phyloP scores from a whole-genome alignment of 2,888 invertebrate species.

The Melanophora roralis region DNA sequence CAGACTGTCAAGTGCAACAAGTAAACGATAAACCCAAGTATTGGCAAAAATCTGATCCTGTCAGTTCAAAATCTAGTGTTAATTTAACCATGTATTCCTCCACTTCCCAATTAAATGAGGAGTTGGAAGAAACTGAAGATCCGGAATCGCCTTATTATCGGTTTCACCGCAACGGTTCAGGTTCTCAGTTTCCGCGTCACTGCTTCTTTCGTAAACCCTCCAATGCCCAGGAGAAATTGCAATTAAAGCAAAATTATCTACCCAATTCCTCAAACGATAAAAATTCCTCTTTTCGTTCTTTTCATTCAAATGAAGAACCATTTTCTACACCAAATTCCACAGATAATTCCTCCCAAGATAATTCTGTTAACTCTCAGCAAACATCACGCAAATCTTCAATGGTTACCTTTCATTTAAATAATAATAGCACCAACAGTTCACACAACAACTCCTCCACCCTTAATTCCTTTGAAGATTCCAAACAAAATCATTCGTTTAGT shows the following conservation, averaged over 20 bases:
- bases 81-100: conserved; percentile 76
- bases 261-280: conserved; percentile 51
- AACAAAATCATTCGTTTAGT: conserved; percentile 67
- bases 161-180: conserved; percentile 75
- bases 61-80: conserved; percentile 76
- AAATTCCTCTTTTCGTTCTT: conserved; percentile 55
- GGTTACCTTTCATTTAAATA: conserved; percentile 73
- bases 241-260: conserved; percentile 24
- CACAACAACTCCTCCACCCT: conserved; percentile 60
- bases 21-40: conserved; percentile 38
- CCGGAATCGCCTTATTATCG: conserved; percentile 65
- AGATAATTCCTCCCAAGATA: conserved; percentile 70
- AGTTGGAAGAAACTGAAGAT: conserved; percentile 25
- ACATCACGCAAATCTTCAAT: conserved; percentile 76
- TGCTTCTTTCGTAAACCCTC: conserved; percentile 75
- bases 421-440: conserved; percentile 58
- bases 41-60: conserved; percentile 69
- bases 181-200: conserved; percentile 76
- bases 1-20: neutral
- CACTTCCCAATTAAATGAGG: conserved; percentile 66
- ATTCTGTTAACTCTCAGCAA: conserved; percentile 62
- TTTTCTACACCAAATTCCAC: conserved; percentile 71
- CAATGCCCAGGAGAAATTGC: conserved; percentile 61
- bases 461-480: conserved; percentile 44
- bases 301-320: conserved; percentile 62